These are phyloP conservation scores for Scrobipalpa atriplicella DNA, from an alignment of 2,888 invertebrate species.

Conservation along the genomic window DNA sequence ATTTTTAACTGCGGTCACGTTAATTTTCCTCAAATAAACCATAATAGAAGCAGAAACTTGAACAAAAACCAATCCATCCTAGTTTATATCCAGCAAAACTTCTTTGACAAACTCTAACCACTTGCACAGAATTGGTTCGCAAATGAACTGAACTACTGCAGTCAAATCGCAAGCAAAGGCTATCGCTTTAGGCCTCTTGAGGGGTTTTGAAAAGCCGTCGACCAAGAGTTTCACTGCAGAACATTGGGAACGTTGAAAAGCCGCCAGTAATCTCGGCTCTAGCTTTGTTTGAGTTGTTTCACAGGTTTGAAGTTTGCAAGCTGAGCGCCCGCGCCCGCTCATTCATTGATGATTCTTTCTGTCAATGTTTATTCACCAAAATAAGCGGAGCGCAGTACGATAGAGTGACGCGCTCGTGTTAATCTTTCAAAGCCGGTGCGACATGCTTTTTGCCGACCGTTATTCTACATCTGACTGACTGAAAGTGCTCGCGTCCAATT, in stretches of 20 bases:
- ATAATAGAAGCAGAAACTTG: background rate
- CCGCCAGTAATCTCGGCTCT: conserved; percentile 58
- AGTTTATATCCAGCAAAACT: conserved; percentile 38
- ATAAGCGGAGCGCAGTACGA: conserved; percentile 32
- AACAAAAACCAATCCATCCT: background rate
- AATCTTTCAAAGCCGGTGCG: conserved; percentile 33
- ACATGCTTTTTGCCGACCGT: conserved; percentile 29
- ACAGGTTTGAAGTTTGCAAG: conserved; percentile 56
- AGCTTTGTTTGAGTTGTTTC: conserved; percentile 60
- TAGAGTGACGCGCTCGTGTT: conserved; percentile 30
- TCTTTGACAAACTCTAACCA: conserved; percentile 47
- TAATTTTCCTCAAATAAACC: conserved; percentile 23
- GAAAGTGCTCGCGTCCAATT: conserved; percentile 26
- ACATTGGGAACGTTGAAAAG: conserved; percentile 60
- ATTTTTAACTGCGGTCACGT: conserved; percentile 9
- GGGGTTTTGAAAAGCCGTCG: conserved; percentile 58
- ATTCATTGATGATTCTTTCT: conserved; percentile 39
- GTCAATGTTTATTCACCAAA: conserved; percentile 34
- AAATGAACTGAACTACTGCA: conserved; percentile 61
- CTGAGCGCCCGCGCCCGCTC: conserved; percentile 42
- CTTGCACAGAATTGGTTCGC: conserved; percentile 40
- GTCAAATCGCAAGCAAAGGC: conserved; percentile 61
- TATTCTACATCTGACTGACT: conserved; percentile 24
- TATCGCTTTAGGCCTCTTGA: conserved; percentile 57
- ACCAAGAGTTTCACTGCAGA: conserved; percentile 53